These are phyloP conservation scores for Prenolepis imparis DNA, from an alignment of 2,888 invertebrate species.

Conservation along the genomic window DNA sequence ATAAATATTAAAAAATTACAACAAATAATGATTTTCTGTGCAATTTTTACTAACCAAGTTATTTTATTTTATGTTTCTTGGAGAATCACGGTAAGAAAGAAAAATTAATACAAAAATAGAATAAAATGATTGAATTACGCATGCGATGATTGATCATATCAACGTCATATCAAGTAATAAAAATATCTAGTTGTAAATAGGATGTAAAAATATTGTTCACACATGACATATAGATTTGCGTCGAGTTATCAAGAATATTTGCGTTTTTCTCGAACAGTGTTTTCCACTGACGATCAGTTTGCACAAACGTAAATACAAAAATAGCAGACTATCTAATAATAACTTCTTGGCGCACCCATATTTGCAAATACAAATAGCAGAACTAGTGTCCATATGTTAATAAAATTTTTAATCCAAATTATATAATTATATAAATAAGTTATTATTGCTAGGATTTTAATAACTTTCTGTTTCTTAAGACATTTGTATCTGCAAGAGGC, in stretches of 20 bases:
- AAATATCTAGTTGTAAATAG: background rate
- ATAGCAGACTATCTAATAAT: slow-evolving; percentile 41
- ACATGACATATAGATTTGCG: background rate
- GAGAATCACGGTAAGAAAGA: background rate
- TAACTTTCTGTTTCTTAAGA: background rate
- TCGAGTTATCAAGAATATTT: slow-evolving; percentile 28
- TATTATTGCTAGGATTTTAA: background rate
- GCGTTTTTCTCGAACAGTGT: slow-evolving; percentile 21
- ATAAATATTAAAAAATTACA: background rate
- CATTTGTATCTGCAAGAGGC: background rate
- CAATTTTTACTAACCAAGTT: background rate
- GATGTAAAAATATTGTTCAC: slow-evolving; percentile 20
- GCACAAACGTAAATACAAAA: slow-evolving; percentile 39
- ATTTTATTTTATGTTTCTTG: slow-evolving; percentile 8
- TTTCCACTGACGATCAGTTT: slow-evolving; percentile 42
- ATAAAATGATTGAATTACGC: slow-evolving; percentile 10
- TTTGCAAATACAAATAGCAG: slow-evolving; percentile 2
- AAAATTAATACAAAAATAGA: background rate
- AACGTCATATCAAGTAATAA: background rate
- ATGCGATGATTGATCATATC: background rate
- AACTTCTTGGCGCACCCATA: slow-evolving; percentile 11
- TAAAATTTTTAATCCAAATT: background rate
- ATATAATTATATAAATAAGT: background rate
- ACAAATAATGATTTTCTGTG: background rate
- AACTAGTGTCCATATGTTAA: background rate